Conservation (phyloP, 1,140 invertebrate species). For the Epicauta chinensis region DNA sequence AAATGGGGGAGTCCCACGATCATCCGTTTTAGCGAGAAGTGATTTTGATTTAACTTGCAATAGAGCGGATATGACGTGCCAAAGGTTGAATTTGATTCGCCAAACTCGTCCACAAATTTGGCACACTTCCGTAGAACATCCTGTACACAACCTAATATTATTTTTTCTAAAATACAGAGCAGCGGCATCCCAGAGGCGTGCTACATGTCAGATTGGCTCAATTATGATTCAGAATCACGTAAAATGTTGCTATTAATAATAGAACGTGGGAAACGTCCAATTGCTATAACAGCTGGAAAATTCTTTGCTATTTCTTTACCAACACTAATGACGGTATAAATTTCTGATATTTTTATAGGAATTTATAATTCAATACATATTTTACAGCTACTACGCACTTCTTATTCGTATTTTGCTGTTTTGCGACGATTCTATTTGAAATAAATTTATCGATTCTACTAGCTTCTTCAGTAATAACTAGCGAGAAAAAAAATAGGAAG, state of each 20-base stretch:
- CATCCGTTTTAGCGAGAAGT: too few species aligned
- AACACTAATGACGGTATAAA: slow-evolving; percentile 12
- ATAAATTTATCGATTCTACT: too few species aligned
- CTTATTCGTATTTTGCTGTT: slow-evolving; percentile 23
- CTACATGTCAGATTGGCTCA: slow-evolving; percentile 37
- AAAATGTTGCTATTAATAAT: slow-evolving; percentile 35
- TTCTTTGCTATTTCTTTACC: slow-evolving; percentile 21
- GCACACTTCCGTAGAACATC: too few species aligned
- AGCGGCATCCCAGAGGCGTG: slow-evolving; percentile 26
- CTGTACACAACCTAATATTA: too few species aligned
- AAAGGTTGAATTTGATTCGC: too few species aligned
- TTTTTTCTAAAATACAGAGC: slow-evolving; percentile 30
- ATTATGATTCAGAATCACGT: slow-evolving; percentile 18
- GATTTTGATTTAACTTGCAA: too few species aligned
- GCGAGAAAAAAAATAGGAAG: too few species aligned
- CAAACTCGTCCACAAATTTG: not conserved
- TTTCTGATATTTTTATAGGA: too few species aligned
- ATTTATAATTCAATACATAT: not conserved
- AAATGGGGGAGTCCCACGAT: too few species aligned
- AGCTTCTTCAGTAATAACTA: not conserved
- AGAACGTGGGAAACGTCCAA: slow-evolving; percentile 25
- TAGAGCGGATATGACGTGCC: too few species aligned
- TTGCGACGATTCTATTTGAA: slow-evolving; percentile 17
- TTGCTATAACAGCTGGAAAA: slow-evolving; percentile 33
- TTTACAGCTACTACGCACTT: slow-evolving; percentile 18